Evolutionary conservation across 2,888 invertebrate species (phyloP).

Genomic region (Amiota mariae): DNA sequence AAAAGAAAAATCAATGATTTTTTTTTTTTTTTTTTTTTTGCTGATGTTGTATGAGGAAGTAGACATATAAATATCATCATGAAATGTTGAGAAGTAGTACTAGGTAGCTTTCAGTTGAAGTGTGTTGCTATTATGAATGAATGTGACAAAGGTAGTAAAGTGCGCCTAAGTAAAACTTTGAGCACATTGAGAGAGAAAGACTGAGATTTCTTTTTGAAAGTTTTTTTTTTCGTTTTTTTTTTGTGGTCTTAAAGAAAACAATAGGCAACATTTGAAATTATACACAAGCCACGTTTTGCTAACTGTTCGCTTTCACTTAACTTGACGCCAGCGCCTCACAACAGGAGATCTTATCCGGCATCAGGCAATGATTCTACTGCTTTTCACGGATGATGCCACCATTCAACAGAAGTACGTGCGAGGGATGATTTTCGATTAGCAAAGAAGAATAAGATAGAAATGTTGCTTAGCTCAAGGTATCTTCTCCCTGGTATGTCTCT

Average conservation of each 20-base stretch:
- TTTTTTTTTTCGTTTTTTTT: conserved; percentile 3
- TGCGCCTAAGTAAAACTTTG: neutral
- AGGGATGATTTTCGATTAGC: conserved; percentile 6
- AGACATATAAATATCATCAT: neutral
- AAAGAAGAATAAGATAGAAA: neutral
- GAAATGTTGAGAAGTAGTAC: neutral
- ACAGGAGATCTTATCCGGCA: conserved; percentile 17
- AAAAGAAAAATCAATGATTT: conserved; percentile 26
- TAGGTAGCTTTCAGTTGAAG: neutral
- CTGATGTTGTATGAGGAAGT: too few relatives aligned
- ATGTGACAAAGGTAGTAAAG: conserved; percentile 16
- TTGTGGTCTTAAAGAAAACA: conserved; percentile 2
- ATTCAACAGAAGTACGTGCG: neutral
- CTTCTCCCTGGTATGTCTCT: neutral
- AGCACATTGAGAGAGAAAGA: neutral
- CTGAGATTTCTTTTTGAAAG: conserved; percentile 7
- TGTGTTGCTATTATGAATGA: neutral
- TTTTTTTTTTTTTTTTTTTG: neutral
- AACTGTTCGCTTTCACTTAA: neutral
- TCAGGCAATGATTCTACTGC: neutral
- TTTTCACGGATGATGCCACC: neutral
- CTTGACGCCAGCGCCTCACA: neutral
- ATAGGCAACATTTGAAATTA: conserved; percentile 14
- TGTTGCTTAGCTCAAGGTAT: neutral
- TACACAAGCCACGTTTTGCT: neutral